Conservation (phyloP, 2,113 vertebrate genomes). For the Nycticebus coucang region DNA sequence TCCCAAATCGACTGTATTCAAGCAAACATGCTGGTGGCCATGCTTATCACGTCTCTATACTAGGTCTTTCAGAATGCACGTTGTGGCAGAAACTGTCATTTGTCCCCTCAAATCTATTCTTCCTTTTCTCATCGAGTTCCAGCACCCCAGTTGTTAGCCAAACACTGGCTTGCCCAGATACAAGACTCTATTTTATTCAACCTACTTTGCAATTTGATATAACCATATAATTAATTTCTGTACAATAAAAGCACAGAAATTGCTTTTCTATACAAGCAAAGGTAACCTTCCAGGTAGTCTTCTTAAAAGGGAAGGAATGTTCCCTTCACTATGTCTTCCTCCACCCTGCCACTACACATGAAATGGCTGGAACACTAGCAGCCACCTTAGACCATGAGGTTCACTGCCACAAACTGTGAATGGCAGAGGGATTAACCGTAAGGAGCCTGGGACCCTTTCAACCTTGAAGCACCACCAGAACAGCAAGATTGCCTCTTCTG, state of each 20-base stretch:
- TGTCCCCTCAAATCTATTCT: neutral
- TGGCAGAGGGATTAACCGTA: neutral
- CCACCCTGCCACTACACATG: neutral
- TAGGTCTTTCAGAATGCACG: neutral
- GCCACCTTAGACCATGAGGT: neutral
- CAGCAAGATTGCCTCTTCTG: neutral
- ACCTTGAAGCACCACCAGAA: neutral
- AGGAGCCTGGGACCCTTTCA: neutral
- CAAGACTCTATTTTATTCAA: neutral
- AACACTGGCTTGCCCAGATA: neutral
- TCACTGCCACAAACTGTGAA: neutral
- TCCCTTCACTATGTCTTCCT: neutral
- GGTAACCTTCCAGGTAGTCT: neutral
- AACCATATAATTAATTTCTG: neutral
- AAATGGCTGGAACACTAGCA: conserved; percentile 40
- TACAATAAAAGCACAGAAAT: neutral
- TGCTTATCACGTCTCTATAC: neutral
- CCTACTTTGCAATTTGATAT: neutral
- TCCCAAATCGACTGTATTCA: no score
- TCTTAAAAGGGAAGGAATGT: neutral
- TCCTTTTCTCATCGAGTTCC: neutral
- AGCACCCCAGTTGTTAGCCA: neutral
- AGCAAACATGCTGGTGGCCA: neutral
- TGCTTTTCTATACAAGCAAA: no score
- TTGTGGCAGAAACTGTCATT: neutral